phyloP scores from a whole-genome alignment of 2,797 vertebrate species.

The Siniperca scherzeri region DNA sequence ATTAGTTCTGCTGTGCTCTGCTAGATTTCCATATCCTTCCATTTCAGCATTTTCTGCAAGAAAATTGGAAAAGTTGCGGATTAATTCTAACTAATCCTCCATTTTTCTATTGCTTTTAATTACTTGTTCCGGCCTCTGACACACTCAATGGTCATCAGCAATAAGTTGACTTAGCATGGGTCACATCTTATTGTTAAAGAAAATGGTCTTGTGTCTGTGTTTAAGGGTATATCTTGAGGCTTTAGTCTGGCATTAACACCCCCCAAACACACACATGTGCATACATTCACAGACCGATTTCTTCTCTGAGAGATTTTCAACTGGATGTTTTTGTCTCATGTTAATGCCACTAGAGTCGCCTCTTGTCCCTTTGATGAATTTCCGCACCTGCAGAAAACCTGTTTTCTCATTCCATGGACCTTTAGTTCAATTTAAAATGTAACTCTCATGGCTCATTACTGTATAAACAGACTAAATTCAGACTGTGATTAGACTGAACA shows the following conservation, averaged over 20 bases:
- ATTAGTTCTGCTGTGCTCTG: constrained; percentile 79
- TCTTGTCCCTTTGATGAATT: constrained; percentile 62
- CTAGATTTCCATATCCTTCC: constrained; percentile 78
- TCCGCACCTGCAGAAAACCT: constrained; percentile 43
- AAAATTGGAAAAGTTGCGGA: constrained; percentile 82
- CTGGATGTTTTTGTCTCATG: constrained; percentile 55
- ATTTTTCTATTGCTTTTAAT: constrained; percentile 81
- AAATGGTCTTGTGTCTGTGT: constrained; percentile 27
- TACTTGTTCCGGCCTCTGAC: constrained; percentile 76
- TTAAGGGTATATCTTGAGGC: constrained; percentile 26
- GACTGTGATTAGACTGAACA: constrained; percentile 32
- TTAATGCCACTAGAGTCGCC: constrained; percentile 29
- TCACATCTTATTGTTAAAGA: constrained; percentile 45
- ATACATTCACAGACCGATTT: constrained; percentile 22
- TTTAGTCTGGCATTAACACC: constrained; percentile 12
- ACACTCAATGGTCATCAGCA: constrained; percentile 69
- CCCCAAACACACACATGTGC: background rate
- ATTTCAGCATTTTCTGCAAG: constrained; percentile 71
- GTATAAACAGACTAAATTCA: constrained; percentile 38
- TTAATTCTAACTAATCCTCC: constrained; percentile 81
- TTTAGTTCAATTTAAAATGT: constrained; percentile 54
- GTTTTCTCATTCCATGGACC: constrained; percentile 50
- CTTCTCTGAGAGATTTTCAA: constrained; percentile 15
- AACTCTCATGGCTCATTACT: constrained; percentile 42
- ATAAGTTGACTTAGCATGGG: constrained; percentile 58